Conservation (phyloP, 2,888 invertebrate genomes). For the Aporophyla lueneburgensis region DNA sequence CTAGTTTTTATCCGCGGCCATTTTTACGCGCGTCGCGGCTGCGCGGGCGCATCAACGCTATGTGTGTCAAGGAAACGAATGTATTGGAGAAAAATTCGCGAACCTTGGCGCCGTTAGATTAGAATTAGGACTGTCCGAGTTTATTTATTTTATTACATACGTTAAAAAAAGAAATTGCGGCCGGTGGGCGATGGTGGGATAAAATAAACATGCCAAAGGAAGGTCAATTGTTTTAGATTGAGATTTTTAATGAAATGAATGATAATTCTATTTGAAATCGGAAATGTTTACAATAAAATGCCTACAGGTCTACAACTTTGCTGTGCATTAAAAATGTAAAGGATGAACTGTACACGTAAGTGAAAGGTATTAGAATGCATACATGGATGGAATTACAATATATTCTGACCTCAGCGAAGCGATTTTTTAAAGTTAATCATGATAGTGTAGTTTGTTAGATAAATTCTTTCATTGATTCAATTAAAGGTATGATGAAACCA, state of each 20-base stretch:
- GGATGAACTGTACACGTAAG: constrained; percentile 47
- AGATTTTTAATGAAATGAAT: constrained; percentile 31
- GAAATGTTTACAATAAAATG: constrained; percentile 29
- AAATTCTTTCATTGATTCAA: not conserved
- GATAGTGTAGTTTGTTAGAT: not conserved
- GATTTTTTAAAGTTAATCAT: constrained; percentile 1
- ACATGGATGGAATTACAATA: constrained; percentile 46
- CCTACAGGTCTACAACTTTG: constrained; percentile 3
- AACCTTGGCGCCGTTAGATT: constrained; percentile 84
- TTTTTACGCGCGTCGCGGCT: constrained; percentile 75
- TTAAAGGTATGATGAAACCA: not conserved
- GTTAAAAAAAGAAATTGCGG: constrained; percentile 67
- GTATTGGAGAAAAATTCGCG: constrained; percentile 87
- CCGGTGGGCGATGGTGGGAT: constrained; percentile 44
- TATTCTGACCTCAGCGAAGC: constrained; percentile 38
- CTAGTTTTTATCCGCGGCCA: constrained; percentile 63
- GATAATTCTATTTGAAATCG: constrained; percentile 31
- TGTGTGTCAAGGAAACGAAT: constrained; percentile 86
- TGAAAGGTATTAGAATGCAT: constrained; percentile 58
- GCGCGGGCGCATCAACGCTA: constrained; percentile 80
- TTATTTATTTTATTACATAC: constrained; percentile 78
- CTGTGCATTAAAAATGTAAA: constrained; percentile 50
- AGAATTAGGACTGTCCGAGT: constrained; percentile 86
- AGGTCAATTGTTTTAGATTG: constrained; percentile 50
- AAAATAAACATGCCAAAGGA: constrained; percentile 47